Evolutionary conservation across 2,797 vertebrate species (phyloP).

Genomic region (Myotis pilosus): DNA sequence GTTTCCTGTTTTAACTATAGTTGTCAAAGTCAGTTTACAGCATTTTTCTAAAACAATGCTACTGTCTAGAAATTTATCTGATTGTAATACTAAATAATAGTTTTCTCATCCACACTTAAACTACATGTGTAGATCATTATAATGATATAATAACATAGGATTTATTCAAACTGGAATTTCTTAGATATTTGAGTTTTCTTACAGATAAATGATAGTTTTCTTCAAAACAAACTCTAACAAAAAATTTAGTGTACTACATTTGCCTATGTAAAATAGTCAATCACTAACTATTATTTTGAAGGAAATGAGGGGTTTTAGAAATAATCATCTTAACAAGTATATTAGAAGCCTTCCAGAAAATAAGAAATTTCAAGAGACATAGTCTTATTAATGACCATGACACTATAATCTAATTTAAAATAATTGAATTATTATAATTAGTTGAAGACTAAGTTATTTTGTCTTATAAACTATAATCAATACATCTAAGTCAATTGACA

Average conservation of each 20-base stretch:
- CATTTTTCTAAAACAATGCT: neutral
- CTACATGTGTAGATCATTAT: neutral
- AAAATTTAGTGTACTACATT: neutral
- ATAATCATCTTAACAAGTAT: conserved; percentile 63
- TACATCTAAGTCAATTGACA: conserved; percentile 77
- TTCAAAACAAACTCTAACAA: neutral
- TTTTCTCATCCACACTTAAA: neutral
- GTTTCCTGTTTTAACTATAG: neutral
- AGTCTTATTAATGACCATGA: conserved; percentile 22
- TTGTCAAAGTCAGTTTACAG: neutral
- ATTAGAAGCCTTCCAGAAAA: conserved; percentile 64
- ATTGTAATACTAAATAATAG: neutral
- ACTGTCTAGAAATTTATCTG: neutral
- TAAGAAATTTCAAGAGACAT: conserved; percentile 58
- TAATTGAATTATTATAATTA: conserved; percentile 75
- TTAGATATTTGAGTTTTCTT: neutral
- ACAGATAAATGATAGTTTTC: neutral
- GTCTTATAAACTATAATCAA: conserved; percentile 75
- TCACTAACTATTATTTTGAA: neutral
- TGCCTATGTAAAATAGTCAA: neutral
- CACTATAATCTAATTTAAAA: conserved; percentile 78
- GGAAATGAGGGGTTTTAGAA: conserved; percentile 68
- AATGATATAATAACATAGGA: neutral
- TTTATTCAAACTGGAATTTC: conserved; percentile 25
- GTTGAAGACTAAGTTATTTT: conserved; percentile 74